phyloP scores from a whole-genome alignment of 2,113 vertebrate genomes.

The Atherinomorus stipes region DNA sequence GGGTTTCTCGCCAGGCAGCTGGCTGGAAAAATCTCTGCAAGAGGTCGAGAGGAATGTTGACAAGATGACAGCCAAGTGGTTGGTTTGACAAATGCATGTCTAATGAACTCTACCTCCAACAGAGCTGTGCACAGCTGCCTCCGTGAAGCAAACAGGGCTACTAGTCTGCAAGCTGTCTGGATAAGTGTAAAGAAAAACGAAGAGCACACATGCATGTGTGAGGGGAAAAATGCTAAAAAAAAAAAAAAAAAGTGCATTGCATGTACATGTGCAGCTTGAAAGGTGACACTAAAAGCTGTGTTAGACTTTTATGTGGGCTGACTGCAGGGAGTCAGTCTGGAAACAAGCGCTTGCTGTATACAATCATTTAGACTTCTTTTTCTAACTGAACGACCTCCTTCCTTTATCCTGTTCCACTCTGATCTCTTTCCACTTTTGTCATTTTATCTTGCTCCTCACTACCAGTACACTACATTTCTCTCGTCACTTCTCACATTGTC shows the following conservation, averaged over 20 bases:
- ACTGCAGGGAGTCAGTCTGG: neutral
- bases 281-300: neutral
- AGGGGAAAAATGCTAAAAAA: too few relatives aligned
- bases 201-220: too few relatives aligned
- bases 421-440: too few relatives aligned
- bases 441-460: neutral
- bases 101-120: neutral
- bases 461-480: conserved; percentile 5
- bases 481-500: conserved; percentile 56
- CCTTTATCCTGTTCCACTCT: neutral
- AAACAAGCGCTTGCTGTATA: neutral
- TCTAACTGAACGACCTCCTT: neutral
- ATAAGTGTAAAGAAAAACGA: too few relatives aligned
- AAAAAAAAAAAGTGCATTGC: too few relatives aligned
- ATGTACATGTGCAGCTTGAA: too few relatives aligned
- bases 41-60: neutral
- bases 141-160: neutral
- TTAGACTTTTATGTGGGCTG: neutral
- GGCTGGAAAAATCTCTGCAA: neutral
- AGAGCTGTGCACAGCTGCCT: neutral
- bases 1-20: neutral
- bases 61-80: neutral
- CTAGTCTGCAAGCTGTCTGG: neutral
- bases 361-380: neutral
- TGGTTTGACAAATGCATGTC: conserved; percentile 3